These are phyloP conservation scores for Aplysina aerophoba DNA, from an alignment of 37 sponge, comb jelly and placozoan species.

Conservation along the genomic window DNA sequence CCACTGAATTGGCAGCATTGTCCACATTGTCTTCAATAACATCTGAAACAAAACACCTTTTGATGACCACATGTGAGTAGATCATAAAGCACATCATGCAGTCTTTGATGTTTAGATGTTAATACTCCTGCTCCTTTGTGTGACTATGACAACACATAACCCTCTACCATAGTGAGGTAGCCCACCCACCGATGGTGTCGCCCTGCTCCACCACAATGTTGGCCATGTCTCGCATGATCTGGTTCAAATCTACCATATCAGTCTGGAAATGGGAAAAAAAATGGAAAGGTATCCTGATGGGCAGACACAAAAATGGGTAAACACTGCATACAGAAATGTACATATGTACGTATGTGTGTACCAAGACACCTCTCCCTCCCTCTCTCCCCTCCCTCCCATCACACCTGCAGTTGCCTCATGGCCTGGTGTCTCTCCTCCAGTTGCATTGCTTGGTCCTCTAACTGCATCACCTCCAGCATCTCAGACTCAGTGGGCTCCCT, in stretches of 20 bases:
- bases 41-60: neutral
- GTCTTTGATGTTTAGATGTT: no score
- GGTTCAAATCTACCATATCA: slow-evolving; percentile 31
- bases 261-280: neutral
- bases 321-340: neutral
- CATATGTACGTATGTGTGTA: neutral
- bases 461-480: slow-evolving; percentile 12
- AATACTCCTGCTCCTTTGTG: no score
- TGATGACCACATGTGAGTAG: no score
- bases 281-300: no score
- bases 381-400: neutral
- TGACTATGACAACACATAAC: no score
- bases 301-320: neutral
- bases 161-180: no score
- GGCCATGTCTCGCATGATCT: slow-evolving; percentile 35
- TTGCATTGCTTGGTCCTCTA: slow-evolving; percentile 11
- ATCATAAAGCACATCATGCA: no score
- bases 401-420: slow-evolving; percentile 29
- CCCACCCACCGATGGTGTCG: slow-evolving; percentile 3
- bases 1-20: slow-evolving; percentile 18
- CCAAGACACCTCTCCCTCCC: neutral
- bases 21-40: slow-evolving; percentile 22
- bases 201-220: slow-evolving; percentile 28
- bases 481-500: slow-evolving; percentile 2
- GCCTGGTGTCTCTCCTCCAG: slow-evolving; percentile 33